Conservation (phyloP, 2,797 vertebrate genomes). For the Xiphophorus birchmanni region DNA sequence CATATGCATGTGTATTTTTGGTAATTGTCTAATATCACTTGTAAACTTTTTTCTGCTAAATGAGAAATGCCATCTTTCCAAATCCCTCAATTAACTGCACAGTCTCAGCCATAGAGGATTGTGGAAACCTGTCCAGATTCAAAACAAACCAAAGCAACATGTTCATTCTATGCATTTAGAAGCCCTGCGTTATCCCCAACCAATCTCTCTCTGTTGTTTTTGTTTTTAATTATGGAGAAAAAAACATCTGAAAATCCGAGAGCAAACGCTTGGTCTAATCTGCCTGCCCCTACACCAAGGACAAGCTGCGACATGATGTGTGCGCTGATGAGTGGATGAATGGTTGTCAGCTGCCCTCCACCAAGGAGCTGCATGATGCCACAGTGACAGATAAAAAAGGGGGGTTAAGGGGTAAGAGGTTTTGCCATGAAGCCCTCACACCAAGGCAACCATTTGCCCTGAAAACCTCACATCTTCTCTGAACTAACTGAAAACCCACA, state of each 20-base stretch:
- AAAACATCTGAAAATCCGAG: slow-evolving; percentile 56
- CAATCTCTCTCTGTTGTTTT: slow-evolving; percentile 20
- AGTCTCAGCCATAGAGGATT: neutral
- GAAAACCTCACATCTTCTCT: slow-evolving; percentile 39
- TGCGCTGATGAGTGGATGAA: slow-evolving; percentile 62
- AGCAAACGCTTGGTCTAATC: slow-evolving; percentile 60
- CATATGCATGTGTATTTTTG: neutral
- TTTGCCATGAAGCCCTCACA: slow-evolving; percentile 58
- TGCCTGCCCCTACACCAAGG: slow-evolving; percentile 51
- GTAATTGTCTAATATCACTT: neutral
- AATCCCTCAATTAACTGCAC: neutral
- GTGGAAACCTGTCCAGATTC: neutral
- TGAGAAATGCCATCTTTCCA: neutral
- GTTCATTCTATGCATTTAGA: slow-evolving; percentile 4
- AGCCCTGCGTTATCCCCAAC: slow-evolving; percentile 15
- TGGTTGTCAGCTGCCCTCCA: slow-evolving; percentile 65
- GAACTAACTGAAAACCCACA: slow-evolving; percentile 40
- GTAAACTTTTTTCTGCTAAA: neutral
- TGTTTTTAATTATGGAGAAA: slow-evolving; percentile 38
- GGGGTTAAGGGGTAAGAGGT: slow-evolving; percentile 36
- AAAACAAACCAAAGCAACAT: neutral
- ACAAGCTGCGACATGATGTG: slow-evolving; percentile 56
- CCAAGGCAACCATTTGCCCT: slow-evolving; percentile 74
- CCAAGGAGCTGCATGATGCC: slow-evolving; percentile 58
- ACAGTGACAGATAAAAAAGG: slow-evolving; percentile 42